A percentile compares a stretch with the other conserved stretches of the same genome.
Conservation (phyloP, 2,113 vertebrate genomes). For the Crotalus horridus region DNA sequence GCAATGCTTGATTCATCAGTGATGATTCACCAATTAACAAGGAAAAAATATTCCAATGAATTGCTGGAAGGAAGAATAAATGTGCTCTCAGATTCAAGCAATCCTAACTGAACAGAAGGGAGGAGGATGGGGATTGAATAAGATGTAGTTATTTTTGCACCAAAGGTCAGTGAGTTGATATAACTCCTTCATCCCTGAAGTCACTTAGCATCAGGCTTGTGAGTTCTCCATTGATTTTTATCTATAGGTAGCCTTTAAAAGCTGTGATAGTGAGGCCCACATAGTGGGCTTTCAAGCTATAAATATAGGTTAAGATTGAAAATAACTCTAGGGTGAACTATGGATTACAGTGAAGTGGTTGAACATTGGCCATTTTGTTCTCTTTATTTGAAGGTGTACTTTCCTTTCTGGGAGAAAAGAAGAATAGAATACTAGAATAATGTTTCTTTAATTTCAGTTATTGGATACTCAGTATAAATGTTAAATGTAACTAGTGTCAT, state of each 20-base stretch:
- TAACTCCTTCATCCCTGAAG: conserved; percentile 43
- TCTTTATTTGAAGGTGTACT: not conserved
- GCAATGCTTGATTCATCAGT: not conserved
- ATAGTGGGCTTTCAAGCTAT: conserved; percentile 43
- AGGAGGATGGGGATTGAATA: not conserved
- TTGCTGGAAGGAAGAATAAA: not conserved
- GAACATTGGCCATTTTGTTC: not conserved
- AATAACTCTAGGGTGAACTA: conserved; percentile 15
- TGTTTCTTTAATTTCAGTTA: not conserved
- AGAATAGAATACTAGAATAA: not conserved
- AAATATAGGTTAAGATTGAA: conserved; percentile 26
- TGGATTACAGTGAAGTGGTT: not conserved
- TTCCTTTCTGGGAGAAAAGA: not conserved
- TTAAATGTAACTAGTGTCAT: not conserved
- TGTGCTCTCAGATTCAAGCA: not conserved
- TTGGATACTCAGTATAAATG: not conserved
- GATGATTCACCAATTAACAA: not conserved
- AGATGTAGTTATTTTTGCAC: conserved; percentile 42
- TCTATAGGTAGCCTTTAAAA: conserved; percentile 54
- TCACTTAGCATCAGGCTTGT: conserved; percentile 42
- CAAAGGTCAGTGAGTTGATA: conserved; percentile 55
- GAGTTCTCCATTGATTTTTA: conserved; percentile 60
- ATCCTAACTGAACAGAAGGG: conserved; percentile 5
- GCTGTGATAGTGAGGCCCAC: conserved; percentile 51
- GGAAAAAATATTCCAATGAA: not conserved